Percentiles rank a stretch among this genome's conserved stretches.
Evolutionary conservation across 2,113 vertebrate genomes (phyloP).

Genomic region (Clinocottus analis): DNA sequence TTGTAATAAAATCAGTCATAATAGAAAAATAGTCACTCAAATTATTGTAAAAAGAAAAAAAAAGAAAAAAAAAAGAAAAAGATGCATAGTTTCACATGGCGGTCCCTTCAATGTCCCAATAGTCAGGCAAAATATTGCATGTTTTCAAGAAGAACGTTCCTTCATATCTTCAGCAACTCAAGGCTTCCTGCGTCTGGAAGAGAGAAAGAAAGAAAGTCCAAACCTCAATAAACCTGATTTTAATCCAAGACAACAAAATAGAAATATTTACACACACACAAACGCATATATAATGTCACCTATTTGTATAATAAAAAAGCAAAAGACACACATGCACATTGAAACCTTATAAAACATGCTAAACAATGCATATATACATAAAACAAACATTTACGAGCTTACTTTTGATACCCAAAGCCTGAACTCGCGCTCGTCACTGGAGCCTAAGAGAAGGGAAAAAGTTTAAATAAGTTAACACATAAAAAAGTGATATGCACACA

Average conservation of each 20-base stretch:
- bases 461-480: conserved; percentile 37
- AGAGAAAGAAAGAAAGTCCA: conserved; percentile 11
- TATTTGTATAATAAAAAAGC: too few species aligned
- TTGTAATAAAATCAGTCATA: background rate
- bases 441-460: conserved; percentile 73
- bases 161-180: conserved; percentile 55
- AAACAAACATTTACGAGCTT: conserved; percentile 73
- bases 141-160: conserved; percentile 4
- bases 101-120: background rate
- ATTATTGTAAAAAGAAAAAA: too few species aligned
- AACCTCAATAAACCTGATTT: background rate
- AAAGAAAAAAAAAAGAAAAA: too few species aligned
- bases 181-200: conserved; percentile 90
- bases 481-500: background rate
- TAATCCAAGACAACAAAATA: background rate
- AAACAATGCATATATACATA: background rate
- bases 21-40: too few species aligned
- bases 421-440: conserved; percentile 53
- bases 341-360: background rate
- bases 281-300: background rate
- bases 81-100: conserved; percentile 40
- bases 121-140: conserved; percentile 3
- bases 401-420: conserved; percentile 90
- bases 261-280: background rate
- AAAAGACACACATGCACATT: too few species aligned